Percentiles rank a stretch among this genome's conserved stretches.
Conservation (phyloP, 2,888 invertebrate species). For the Colostygia pectinataria region DNA sequence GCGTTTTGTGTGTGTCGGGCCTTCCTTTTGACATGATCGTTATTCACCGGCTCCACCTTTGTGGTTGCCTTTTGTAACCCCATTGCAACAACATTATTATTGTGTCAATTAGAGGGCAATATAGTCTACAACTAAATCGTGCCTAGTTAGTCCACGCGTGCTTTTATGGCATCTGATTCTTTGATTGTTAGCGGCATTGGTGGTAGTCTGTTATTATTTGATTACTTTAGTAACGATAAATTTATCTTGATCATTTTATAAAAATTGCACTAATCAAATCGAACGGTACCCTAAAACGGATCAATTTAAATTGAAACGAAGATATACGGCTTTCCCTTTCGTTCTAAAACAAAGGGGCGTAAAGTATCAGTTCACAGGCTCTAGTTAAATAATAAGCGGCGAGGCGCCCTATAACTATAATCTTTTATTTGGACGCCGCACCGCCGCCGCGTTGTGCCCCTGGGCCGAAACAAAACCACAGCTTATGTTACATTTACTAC, state of each 20-base stretch:
- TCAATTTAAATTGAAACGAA: slow-evolving; percentile 36
- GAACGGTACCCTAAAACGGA: slow-evolving; percentile 26
- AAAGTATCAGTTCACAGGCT: slow-evolving; percentile 68
- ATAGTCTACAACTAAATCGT: slow-evolving; percentile 66
- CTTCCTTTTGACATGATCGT: slow-evolving; percentile 81
- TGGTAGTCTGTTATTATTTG: slow-evolving; percentile 20
- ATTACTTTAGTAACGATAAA: slow-evolving; percentile 2
- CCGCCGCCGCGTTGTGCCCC: slow-evolving; percentile 54
- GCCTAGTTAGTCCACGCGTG: slow-evolving; percentile 58
- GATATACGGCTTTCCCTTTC: slow-evolving; percentile 47
- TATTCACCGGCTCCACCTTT: slow-evolving; percentile 74
- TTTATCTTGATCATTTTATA: neutral
- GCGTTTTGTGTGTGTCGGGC: slow-evolving; percentile 79
- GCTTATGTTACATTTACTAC: slow-evolving; percentile 12
- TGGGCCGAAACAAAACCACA: slow-evolving; percentile 58
- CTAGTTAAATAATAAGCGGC: slow-evolving; percentile 80
- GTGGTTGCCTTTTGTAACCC: slow-evolving; percentile 76
- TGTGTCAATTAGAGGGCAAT: slow-evolving; percentile 76
- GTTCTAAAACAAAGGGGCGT: slow-evolving; percentile 60
- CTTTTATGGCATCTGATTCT: slow-evolving; percentile 30
- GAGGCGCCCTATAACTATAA: slow-evolving; percentile 75
- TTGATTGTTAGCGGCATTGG: slow-evolving; percentile 20
- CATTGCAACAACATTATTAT: slow-evolving; percentile 77
- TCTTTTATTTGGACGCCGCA: slow-evolving; percentile 68
- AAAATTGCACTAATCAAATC: slow-evolving; percentile 7